Evolutionary conservation across 2,888 invertebrate species (phyloP), one percentile per base, ranked within the genome.

Genomic region (Drosophila demipolita): DNA sequence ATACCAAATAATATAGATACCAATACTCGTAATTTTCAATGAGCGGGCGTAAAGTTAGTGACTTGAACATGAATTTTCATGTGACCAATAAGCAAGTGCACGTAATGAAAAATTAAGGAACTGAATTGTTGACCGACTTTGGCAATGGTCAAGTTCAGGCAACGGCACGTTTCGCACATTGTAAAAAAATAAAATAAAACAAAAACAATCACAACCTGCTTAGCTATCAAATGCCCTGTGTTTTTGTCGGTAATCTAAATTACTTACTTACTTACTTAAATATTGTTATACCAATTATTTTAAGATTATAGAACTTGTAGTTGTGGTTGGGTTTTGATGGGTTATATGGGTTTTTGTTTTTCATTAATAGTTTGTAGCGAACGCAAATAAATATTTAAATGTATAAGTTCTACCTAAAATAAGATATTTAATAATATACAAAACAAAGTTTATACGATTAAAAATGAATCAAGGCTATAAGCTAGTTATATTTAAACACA

Each of bases 21-120:
- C 50, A 49, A 50, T 35, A 48, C 38, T 80, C 67, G 82, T 75
- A 76, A 82, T 54, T 76, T 68, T 59, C 78, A 78, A 75, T 86
- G 74, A 78, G 66, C 80, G 72, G 66, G 65, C 64, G 75, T 61
- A 49, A 55, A 57, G 63, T 49, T 52, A 36, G 49, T 33, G 32
- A 81, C 83, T 88, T 88, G 83, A 87, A 90, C 90, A 86, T 87
- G 89, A 76, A 81, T 68, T 86, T 66, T 64, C 70, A 83, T 80
- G 80, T 71, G 77, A 74, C 59, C 66, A 60, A 58, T 42, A 23
- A 42, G 32, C 57, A 36, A 36, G 26, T 42, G 49, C 26, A 35
- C 48, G 67, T 54, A 36, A 32, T 50, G 17, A 35, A 26, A 62
- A 36, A 50, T 67, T 60, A 52, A 79, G 76, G 76, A 80, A 80